Conservation (phyloP, 1,140 invertebrate species). For the Caenorhabditis remanei region DNA sequence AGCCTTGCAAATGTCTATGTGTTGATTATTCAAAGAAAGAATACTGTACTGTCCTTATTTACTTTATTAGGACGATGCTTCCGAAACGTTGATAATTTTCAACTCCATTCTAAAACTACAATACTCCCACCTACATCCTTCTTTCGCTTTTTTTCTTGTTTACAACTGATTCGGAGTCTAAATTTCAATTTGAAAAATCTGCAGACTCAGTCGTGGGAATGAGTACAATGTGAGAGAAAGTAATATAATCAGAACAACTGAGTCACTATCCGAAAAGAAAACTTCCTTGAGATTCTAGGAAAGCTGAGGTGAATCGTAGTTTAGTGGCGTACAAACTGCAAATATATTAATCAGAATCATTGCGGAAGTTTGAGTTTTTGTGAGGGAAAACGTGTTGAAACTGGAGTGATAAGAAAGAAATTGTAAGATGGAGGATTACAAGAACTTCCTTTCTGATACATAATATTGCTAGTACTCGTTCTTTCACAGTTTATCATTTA, state of each 20-base stretch:
- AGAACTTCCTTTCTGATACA: background rate
- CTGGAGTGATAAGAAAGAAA: background rate
- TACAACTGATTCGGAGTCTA: too few relatives aligned
- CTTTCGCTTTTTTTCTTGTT: too few relatives aligned
- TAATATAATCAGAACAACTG: background rate
- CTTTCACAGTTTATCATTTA: too few relatives aligned
- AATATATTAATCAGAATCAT: background rate
- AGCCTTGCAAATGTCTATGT: too few relatives aligned
- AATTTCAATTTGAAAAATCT: background rate
- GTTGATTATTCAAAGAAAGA: too few relatives aligned
- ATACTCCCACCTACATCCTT: too few relatives aligned
- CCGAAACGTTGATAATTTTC: too few relatives aligned
- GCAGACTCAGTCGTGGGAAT: background rate
- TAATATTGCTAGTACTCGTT: background rate
- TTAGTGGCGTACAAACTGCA: background rate
- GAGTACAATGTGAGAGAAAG: background rate
- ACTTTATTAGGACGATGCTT: too few relatives aligned
- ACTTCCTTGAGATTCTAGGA: background rate
- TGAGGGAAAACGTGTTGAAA: too few relatives aligned
- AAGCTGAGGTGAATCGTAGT: background rate
- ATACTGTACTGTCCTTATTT: too few relatives aligned
- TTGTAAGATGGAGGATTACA: background rate
- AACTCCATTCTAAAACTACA: too few relatives aligned
- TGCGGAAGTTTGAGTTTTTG: background rate
- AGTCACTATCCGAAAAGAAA: background rate